These are phyloP conservation scores for Neolamprologus variostigma DNA, from an alignment of 2,113 vertebrate species.

Conservation along the genomic window DNA sequence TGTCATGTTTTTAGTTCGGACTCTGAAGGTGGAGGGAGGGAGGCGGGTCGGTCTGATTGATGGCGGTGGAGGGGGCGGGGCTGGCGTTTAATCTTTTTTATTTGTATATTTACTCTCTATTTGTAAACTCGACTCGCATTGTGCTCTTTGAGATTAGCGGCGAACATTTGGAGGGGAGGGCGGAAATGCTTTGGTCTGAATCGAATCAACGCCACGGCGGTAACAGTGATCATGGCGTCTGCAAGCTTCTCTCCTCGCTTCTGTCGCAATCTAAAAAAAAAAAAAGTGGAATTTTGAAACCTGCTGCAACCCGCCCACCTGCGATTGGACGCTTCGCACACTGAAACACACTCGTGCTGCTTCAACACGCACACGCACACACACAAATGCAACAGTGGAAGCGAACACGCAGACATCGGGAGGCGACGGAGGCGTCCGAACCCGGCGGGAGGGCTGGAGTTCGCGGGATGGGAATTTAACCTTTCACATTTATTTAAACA, in stretches of 20 bases:
- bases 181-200: slow-evolving; percentile 54
- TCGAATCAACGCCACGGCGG: background rate
- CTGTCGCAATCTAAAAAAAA: background rate
- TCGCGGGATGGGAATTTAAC: background rate
- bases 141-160: slow-evolving; percentile 59
- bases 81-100: background rate
- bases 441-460: background rate
- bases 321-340: slow-evolving; percentile 7
- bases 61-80: slow-evolving; percentile 11
- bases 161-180: slow-evolving; percentile 19
- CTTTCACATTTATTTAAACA: background rate
- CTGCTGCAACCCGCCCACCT: slow-evolving; percentile 16
- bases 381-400: slow-evolving; percentile 7
- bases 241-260: slow-evolving; percentile 7
- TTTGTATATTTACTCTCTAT: background rate
- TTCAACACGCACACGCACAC: background rate
- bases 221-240: slow-evolving; percentile 16
- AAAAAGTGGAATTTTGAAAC: background rate
- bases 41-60: background rate
- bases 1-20: background rate
- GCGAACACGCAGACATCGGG: background rate
- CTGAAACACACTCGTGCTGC: slow-evolving; percentile 25
- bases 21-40: slow-evolving; percentile 1
- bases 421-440: background rate
- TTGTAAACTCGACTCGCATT: slow-evolving; percentile 59